Evolutionary conservation across 2,888 invertebrate species (phyloP), one percentile per base, ranked within the genome.

Genomic region (Synanthedon myopaeformis): DNA sequence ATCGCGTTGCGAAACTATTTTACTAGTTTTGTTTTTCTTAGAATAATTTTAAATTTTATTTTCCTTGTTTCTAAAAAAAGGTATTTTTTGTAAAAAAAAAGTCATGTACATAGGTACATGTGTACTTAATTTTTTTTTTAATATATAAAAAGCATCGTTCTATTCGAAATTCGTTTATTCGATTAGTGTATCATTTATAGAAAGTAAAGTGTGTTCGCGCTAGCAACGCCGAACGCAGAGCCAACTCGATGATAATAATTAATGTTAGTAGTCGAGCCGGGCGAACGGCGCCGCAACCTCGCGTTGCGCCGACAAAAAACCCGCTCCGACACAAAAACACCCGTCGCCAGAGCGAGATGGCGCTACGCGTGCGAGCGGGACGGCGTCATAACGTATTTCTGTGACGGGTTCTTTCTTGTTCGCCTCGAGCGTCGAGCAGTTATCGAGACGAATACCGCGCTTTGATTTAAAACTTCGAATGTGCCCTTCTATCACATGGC

Each of bases 401-500:
- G 76, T 82, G 79, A 79, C 76, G 80, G 78, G 79, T 76, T 76
- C 82, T 82, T 76, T 76, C 82, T 82, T 78, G 82, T 69, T 82
- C 72, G 83, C 82, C 81, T 79, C 83, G 79, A 79, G 76, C 81
- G 72, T 69, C 76, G 76, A 74, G 75, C 78, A 78, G 76, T 79
- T 82, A 74, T 72, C 76, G 69, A 77, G 66, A 69, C 74, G 72
- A 79, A 78, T 79, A 80, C 79, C 76, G 80, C 82, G 82, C 77
- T 84, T 84, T 83, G 82, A 85, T 85, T 87, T 87, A 86, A 84
- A 84, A 85, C 84, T 79, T 73, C 63, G 72, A 85, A 79, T 83
- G 84, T 79, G 84, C 87, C 87, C 87, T 87, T 87, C 84, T 85
- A 86, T 86, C 87, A 87, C 84, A 86, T 87, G 87, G 85, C 80